Conservation (phyloP, 2,113 vertebrate species). For the Ochotona princeps region DNA sequence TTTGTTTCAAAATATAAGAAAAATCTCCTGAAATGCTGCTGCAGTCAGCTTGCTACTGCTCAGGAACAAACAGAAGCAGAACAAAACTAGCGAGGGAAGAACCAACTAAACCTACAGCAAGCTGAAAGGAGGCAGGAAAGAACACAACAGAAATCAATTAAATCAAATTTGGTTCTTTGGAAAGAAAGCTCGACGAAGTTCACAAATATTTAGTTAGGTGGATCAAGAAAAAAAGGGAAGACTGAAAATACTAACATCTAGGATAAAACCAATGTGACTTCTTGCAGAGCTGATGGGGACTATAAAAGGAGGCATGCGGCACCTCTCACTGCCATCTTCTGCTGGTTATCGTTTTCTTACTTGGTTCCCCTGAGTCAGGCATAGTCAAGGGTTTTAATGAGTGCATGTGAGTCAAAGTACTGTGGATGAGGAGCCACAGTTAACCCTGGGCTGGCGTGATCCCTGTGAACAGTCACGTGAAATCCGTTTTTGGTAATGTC, state of each 20-base stretch:
- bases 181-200: constrained; percentile 33
- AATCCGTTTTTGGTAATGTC: not conserved
- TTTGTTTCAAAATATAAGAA: not conserved
- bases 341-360: not conserved
- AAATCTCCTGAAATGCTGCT: not conserved
- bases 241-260: not conserved
- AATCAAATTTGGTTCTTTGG: constrained; percentile 42
- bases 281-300: constrained; percentile 7
- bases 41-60: constrained; percentile 15
- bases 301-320: not conserved
- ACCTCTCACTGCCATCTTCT: constrained; percentile 9
- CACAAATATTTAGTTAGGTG: constrained; percentile 13
- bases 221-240: constrained; percentile 22
- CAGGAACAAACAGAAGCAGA: constrained; percentile 17
- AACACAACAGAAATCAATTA: not conserved
- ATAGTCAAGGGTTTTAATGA: constrained; percentile 33
- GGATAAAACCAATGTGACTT: not conserved
- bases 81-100: constrained; percentile 43
- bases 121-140: not conserved
- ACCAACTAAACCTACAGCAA: constrained; percentile 16
- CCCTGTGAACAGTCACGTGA: not conserved
- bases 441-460: not conserved
- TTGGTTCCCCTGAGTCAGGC: not conserved
- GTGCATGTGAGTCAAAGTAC: not conserved
- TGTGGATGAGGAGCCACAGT: not conserved